Percentiles rank a stretch among this genome's conserved stretches.
phyloP scores from a whole-genome alignment of 2,797 vertebrate species.

The Loriculus beryllinus region DNA sequence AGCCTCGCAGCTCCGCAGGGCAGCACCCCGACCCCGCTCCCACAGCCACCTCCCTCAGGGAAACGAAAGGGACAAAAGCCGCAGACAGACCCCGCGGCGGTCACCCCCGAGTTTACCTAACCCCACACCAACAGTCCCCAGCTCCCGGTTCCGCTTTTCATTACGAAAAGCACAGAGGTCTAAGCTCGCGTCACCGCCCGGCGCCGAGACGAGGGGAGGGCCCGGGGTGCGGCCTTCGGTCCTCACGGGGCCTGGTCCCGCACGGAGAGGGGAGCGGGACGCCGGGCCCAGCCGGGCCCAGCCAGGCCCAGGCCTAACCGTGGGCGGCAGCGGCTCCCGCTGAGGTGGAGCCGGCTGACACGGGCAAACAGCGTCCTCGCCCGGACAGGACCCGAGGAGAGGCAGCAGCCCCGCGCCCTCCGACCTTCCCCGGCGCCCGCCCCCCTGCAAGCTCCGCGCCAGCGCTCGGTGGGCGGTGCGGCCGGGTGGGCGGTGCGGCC shows the following conservation, averaged over 20 bases:
- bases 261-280: neutral
- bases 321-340: fast-evolving
- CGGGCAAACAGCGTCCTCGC: neutral
- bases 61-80: neutral
- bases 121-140: neutral
- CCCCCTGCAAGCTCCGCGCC: neutral
- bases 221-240: neutral
- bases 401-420: neutral
- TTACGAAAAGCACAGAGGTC: neutral
- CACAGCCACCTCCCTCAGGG: neutral
- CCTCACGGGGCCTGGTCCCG: neutral
- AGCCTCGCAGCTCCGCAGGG: neutral
- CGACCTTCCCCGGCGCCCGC: neutral
- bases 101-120: neutral
- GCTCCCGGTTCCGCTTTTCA: neutral
- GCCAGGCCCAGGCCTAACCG: neutral
- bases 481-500: neutral
- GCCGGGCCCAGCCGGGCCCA: neutral
- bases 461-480: neutral
- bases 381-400: neutral
- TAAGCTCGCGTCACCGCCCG: neutral
- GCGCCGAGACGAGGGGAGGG: neutral
- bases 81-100: neutral
- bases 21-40: too few species aligned
- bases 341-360: neutral